A percentile compares a stretch with the other conserved stretches of the same genome.
Conservation (phyloP, 2,113 vertebrate species). For the Tylochromis polylepis region DNA sequence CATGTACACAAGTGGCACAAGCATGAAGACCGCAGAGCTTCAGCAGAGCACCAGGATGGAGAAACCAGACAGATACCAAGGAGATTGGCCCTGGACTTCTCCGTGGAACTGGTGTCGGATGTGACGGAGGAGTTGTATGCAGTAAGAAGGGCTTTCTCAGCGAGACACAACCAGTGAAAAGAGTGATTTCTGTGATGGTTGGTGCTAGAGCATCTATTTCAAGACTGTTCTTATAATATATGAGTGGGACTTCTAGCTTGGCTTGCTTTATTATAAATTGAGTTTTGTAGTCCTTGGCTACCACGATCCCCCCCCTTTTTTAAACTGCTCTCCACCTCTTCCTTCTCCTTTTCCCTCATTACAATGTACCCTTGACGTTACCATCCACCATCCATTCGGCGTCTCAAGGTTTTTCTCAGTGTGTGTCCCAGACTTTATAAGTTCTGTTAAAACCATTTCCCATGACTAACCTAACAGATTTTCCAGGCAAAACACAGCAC, state of each 20-base stretch:
- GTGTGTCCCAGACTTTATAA: not conserved
- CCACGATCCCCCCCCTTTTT: not conserved
- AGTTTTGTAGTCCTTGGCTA: not conserved
- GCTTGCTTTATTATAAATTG: not conserved
- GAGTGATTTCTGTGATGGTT: not conserved
- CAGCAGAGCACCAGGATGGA: not conserved
- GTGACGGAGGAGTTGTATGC: not conserved
- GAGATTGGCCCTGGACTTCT: not conserved
- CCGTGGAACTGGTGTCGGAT: accelerated
- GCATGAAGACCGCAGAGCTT: not conserved
- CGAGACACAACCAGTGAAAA: not conserved
- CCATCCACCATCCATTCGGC: not conserved
- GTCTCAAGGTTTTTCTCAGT: not conserved
- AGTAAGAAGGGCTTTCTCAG: not conserved
- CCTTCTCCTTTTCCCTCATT: not conserved
- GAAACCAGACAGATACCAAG: not conserved
- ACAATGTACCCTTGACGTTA: not conserved
- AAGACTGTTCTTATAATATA: not conserved
- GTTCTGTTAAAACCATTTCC: not conserved
- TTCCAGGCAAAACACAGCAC: not conserved
- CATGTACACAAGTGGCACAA: not conserved
- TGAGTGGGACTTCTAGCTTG: not conserved
- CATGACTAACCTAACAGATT: not conserved
- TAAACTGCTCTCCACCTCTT: not conserved
- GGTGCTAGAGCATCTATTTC: not conserved